A percentile compares a stretch with the other conserved stretches of the same genome.
These are phyloP conservation scores for Montipora capitata DNA, from an alignment of 92 coral and sea anemone species.

Conservation along the genomic window DNA sequence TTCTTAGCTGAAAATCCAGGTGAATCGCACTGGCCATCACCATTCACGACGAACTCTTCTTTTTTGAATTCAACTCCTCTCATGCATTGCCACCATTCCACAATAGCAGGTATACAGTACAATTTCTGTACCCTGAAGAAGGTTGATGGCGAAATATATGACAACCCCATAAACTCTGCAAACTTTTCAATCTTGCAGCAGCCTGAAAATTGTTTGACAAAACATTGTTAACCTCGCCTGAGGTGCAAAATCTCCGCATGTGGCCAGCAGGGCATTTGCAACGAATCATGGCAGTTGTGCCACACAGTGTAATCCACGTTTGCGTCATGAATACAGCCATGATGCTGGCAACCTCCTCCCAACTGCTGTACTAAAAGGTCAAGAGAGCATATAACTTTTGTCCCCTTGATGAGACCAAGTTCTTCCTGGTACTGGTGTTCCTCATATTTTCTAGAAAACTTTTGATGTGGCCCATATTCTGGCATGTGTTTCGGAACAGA, in stretches of 20 bases:
- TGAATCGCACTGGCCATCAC: constrained; percentile 84
- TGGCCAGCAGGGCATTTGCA: not conserved
- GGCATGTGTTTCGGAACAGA: constrained; percentile 22
- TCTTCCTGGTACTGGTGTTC: constrained; percentile 41
- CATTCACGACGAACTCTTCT: constrained; percentile 21
- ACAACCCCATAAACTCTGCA: constrained; percentile 23
- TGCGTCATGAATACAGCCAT: not conserved
- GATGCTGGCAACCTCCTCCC: not conserved
- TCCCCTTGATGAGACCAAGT: not conserved
- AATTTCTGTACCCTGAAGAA: constrained; percentile 34
- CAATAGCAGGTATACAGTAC: constrained; percentile 33
- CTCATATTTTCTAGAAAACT: constrained; percentile 5
- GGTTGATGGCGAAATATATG: constrained; percentile 44
- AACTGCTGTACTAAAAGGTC: not conserved
- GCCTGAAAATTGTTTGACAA: constrained; percentile 37
- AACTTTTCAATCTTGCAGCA: constrained; percentile 37
- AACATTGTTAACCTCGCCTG: constrained; percentile 45
- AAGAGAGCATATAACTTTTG: not conserved
- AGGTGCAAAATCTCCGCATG: constrained; percentile 32
- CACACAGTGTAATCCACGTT: not conserved
- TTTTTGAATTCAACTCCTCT: not conserved
- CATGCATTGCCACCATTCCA: constrained; percentile 44
- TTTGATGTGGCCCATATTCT: constrained; percentile 17
- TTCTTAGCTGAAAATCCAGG: constrained; percentile 67
- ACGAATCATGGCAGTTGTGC: not conserved